Conservation (phyloP, 2,888 invertebrate genomes). For the Phengaris alcon region DNA sequence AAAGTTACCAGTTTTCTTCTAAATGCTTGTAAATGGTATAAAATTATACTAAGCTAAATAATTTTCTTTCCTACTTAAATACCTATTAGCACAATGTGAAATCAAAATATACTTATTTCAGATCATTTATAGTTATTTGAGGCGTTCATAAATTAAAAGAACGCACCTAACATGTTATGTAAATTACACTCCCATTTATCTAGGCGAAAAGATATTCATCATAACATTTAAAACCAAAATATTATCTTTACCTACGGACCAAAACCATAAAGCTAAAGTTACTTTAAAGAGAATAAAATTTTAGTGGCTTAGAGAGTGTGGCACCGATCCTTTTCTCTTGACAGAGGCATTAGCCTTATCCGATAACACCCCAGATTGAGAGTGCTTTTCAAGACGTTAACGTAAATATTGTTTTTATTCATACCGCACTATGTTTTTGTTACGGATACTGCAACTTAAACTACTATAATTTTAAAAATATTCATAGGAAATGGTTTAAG, state of each 20-base stretch:
- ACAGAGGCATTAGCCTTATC: constrained; percentile 37
- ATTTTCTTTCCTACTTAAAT: too few relatives aligned
- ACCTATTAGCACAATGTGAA: too few relatives aligned
- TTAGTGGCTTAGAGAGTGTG: constrained; percentile 25
- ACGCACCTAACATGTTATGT: not conserved
- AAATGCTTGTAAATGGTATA: constrained; percentile 16
- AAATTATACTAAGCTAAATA: not conserved
- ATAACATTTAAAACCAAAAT: constrained; percentile 29
- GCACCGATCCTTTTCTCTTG: constrained; percentile 32
- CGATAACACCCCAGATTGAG: constrained; percentile 35
- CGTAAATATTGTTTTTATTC: constrained; percentile 18
- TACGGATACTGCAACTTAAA: not conserved
- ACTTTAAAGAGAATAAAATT: constrained; percentile 31
- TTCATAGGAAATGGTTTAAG: too few relatives aligned
- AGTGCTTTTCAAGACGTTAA: constrained; percentile 18
- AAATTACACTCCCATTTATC: not conserved
- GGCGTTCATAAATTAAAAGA: not conserved
- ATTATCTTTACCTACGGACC: constrained; percentile 20
- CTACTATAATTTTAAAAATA: not conserved
- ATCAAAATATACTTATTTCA: too few relatives aligned
- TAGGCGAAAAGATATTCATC: not conserved
- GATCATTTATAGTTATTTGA: too few relatives aligned
- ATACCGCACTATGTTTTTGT: constrained; percentile 4
- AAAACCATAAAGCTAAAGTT: constrained; percentile 30
- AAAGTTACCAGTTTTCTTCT: constrained; percentile 29